Percentiles rank a stretch among this genome's conserved stretches.
Evolutionary conservation across 2,113 vertebrate genomes (phyloP).

Genomic region (Butastur rufipennis): DNA sequence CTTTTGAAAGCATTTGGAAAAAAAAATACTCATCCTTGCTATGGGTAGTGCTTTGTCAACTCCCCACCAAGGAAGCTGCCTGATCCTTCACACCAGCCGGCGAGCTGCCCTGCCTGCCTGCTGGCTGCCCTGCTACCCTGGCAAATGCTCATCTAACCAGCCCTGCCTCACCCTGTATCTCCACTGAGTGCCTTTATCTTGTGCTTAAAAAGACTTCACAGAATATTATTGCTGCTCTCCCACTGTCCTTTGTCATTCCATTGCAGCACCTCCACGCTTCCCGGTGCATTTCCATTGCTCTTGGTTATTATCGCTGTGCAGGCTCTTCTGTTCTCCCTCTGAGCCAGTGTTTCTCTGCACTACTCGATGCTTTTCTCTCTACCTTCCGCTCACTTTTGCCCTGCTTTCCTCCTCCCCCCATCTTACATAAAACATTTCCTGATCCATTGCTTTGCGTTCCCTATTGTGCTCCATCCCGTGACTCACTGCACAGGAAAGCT

Average conservation of each 20-base stretch:
- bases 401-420: neutral
- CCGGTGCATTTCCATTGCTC: neutral
- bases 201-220: neutral
- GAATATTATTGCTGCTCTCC: neutral
- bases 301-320: neutral
- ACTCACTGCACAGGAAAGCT: constrained; percentile 45
- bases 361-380: neutral
- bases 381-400: neutral
- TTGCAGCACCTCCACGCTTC: neutral
- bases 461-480: constrained; percentile 13
- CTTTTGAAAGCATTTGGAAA: neutral
- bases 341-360: neutral
- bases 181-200: neutral
- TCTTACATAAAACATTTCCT: constrained; percentile 12
- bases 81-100: neutral
- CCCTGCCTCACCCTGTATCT: neutral
- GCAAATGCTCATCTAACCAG: neutral
- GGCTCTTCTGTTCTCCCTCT: neutral
- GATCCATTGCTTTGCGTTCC: neutral
- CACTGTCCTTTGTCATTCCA: neutral
- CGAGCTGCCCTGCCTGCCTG: neutral
- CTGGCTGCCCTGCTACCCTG: neutral
- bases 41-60: neutral
- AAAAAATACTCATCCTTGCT: neutral
- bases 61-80: neutral